Evolutionary conservation across 1,140 invertebrate species (phyloP).

Genomic region (Drosophila grimshawi): DNA sequence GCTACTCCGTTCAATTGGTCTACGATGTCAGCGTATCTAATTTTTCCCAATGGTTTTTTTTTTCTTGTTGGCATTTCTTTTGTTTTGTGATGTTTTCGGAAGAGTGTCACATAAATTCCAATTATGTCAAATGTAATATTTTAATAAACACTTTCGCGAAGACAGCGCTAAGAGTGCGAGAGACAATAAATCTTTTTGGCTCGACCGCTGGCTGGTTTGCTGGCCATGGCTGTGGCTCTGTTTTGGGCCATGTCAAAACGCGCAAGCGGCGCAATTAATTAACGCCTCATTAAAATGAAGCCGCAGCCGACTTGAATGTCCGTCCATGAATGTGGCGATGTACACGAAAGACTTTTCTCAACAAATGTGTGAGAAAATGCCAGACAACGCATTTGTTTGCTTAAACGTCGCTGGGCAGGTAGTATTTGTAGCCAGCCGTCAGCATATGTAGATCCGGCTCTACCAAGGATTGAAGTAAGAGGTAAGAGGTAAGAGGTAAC

Average conservation of each 20-base stretch:
- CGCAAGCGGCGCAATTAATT: constrained; percentile 79
- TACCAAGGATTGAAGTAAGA: background rate
- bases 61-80: constrained; percentile 33
- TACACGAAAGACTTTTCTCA: constrained; percentile 45
- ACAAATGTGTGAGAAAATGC: constrained; percentile 74
- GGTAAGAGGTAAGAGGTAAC: background rate
- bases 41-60: constrained; percentile 8
- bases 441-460: constrained; percentile 1
- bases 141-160: constrained; percentile 83
- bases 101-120: constrained; percentile 76
- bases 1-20: constrained; percentile 1
- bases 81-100: constrained; percentile 8
- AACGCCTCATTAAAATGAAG: constrained; percentile 81
- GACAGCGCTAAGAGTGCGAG: constrained; percentile 55
- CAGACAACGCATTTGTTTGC: constrained; percentile 46
- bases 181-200: constrained; percentile 67
- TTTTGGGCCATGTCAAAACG: constrained; percentile 64
- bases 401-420: constrained; percentile 28
- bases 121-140: constrained; percentile 84
- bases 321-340: background rate
- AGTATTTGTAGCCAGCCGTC: background rate
- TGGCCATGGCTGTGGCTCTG: background rate
- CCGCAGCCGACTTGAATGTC: constrained; percentile 40
- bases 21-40: background rate
- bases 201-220: constrained; percentile 16